phyloP scores from a whole-genome alignment of 2,797 vertebrate genomes.

The Leptodactylus fallax region DNA sequence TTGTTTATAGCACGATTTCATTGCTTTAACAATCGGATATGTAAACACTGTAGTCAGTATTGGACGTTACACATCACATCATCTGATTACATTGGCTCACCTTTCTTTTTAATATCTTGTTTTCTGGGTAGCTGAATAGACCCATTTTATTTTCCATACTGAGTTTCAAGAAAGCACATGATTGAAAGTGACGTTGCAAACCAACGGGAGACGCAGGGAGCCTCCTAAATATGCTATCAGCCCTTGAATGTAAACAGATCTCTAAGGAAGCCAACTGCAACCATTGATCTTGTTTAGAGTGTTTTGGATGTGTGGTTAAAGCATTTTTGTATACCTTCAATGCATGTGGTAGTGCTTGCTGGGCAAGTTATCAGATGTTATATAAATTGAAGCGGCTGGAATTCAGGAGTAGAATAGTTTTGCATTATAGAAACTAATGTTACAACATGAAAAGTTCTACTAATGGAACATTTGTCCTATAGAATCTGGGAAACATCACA shows the following conservation, averaged over 20 bases:
- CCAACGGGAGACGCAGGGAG: conserved; percentile 69
- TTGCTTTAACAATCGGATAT: background rate
- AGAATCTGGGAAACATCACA: background rate
- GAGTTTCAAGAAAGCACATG: conserved; percentile 69
- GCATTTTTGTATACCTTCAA: background rate
- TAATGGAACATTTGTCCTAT: conserved; percentile 1
- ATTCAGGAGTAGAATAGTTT: background rate
- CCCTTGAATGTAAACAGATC: conserved; percentile 68
- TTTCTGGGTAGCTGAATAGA: conserved; percentile 63
- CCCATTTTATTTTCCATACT: conserved; percentile 72
- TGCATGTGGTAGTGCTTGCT: conserved; percentile 23
- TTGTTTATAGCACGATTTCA: conserved; percentile 27
- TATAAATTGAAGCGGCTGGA: background rate
- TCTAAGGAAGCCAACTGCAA: conserved; percentile 29
- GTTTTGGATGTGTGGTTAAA: conserved; percentile 49
- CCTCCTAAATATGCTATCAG: conserved; percentile 64
- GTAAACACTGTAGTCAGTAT: background rate
- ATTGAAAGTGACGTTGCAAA: conserved; percentile 71
- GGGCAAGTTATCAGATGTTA: conserved; percentile 24
- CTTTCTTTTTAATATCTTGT: conserved; percentile 27
- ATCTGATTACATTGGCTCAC: conserved; percentile 14
- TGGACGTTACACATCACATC: background rate
- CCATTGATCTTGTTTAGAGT: background rate
- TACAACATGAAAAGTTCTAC: background rate
- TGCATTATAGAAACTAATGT: background rate